Conservation (phyloP, 2,797 vertebrate species). For the Capromys pilorides region DNA sequence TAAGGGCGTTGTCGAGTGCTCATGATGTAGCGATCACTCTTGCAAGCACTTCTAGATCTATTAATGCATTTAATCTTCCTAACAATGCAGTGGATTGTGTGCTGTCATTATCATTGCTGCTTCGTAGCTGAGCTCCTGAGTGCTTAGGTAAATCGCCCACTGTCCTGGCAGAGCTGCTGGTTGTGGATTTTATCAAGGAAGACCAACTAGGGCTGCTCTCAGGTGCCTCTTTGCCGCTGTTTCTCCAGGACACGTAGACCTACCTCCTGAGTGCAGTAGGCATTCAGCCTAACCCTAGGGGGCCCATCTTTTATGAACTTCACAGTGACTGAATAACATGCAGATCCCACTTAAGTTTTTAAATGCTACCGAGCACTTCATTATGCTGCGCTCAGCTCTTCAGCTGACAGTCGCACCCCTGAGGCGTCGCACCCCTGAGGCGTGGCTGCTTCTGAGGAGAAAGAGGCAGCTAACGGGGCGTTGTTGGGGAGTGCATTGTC, state of each 20-base stretch:
- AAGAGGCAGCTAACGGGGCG: neutral
- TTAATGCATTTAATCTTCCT: slow-evolving; percentile 50
- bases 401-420: neutral
- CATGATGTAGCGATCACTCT: neutral
- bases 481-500: neutral
- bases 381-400: slow-evolving; percentile 40
- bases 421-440: neutral
- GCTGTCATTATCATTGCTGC: neutral
- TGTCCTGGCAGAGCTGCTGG: slow-evolving; percentile 7
- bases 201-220: neutral
- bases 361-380: slow-evolving; percentile 44
- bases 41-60: neutral
- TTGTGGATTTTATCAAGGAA: slow-evolving; percentile 18
- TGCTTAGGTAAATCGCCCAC: slow-evolving; percentile 14
- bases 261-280: neutral
- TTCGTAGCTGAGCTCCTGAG: slow-evolving; percentile 25
- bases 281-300: slow-evolving; percentile 10
- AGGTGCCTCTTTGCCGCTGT: neutral
- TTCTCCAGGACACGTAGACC: neutral
- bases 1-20: neutral
- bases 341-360: slow-evolving; percentile 50
- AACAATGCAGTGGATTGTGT: neutral
- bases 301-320: slow-evolving; percentile 19
- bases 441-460: neutral
- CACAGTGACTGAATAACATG: slow-evolving; percentile 41